These are phyloP conservation scores for Electrona antarctica DNA, from an alignment of 2,113 vertebrate species.

Conservation along the genomic window DNA sequence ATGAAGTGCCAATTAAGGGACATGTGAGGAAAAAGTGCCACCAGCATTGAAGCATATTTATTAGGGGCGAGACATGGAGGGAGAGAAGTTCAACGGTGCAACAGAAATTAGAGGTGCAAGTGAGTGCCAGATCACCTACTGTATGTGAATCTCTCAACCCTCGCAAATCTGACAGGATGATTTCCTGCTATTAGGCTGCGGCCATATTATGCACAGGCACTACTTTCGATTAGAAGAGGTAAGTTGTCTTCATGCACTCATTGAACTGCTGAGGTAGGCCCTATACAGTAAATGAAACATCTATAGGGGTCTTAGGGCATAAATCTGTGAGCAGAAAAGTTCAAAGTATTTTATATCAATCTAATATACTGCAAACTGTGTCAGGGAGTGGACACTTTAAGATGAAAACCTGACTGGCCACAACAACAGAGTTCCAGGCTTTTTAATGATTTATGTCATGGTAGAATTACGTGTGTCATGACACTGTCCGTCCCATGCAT, in stretches of 20 bases:
- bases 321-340: slow-evolving; percentile 25
- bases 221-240: slow-evolving; percentile 69
- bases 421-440: slow-evolving; percentile 46
- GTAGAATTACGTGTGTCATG: slow-evolving; percentile 11
- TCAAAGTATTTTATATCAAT: too few species aligned
- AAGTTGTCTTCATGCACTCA: slow-evolving; percentile 10
- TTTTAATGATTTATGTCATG: background rate
- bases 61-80: background rate
- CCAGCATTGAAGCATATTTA: slow-evolving; percentile 19
- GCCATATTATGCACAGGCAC: slow-evolving; percentile 36
- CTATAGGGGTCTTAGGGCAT: slow-evolving; percentile 7
- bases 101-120: background rate
- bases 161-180: slow-evolving; percentile 18
- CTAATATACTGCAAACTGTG: too few species aligned
- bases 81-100: background rate
- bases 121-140: slow-evolving; percentile 1
- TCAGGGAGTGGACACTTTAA: background rate
- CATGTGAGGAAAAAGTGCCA: slow-evolving; percentile 20
- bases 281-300: slow-evolving; percentile 1
- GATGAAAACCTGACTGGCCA: background rate
- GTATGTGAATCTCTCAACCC: slow-evolving; percentile 24
- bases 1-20: slow-evolving; percentile 31
- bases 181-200: slow-evolving; percentile 65
- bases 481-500: background rate
- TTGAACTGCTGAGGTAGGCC: too few species aligned